These are phyloP conservation scores for Athene noctua DNA, from an alignment of 2,113 vertebrate species.

Conservation along the genomic window DNA sequence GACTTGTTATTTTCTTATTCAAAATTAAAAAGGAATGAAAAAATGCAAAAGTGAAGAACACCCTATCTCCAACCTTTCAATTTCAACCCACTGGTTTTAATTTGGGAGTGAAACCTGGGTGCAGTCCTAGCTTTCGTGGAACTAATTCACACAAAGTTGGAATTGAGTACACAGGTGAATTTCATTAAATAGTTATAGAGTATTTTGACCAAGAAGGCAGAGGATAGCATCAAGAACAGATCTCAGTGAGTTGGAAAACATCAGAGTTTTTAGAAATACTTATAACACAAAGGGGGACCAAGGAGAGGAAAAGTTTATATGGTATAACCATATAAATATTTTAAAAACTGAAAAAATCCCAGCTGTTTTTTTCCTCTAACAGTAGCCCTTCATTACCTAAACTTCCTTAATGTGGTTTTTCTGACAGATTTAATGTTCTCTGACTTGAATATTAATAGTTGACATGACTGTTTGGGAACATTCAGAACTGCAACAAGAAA, in stretches of 20 bases:
- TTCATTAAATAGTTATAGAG: neutral
- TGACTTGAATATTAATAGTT: neutral
- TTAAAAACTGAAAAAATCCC: neutral
- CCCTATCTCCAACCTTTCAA: neutral
- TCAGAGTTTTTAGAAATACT: neutral
- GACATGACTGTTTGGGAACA: neutral
- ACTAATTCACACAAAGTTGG: neutral
- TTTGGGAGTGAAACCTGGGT: neutral
- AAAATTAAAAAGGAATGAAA: neutral
- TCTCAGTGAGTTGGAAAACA: neutral
- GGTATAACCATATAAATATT: neutral
- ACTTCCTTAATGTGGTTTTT: neutral
- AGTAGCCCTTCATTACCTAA: neutral
- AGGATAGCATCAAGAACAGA: neutral
- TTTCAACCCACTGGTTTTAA: neutral
- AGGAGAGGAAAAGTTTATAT: neutral
- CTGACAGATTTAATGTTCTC: neutral
- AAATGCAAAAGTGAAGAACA: neutral
- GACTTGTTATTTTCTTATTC: neutral
- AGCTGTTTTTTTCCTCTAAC: neutral
- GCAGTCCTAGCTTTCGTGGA: neutral
- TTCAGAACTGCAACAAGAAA: neutral
- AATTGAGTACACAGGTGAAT: neutral
- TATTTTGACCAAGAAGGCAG: neutral
- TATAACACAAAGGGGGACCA: neutral